Evolutionary conservation across 2,113 vertebrate species (phyloP).

Genomic region (Paramisgurnus dabryanus): DNA sequence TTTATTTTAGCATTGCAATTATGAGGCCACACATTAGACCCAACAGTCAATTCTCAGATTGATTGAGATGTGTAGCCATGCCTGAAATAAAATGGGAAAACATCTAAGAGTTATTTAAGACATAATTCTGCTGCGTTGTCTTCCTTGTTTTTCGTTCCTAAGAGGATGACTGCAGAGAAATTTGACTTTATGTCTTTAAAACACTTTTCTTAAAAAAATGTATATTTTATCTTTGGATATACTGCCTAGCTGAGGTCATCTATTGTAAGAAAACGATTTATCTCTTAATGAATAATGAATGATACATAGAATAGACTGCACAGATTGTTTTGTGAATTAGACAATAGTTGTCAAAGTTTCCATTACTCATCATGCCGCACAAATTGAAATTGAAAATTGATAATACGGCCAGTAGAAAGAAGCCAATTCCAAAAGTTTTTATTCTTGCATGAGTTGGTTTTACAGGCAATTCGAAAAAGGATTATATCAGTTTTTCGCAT

Average conservation of each 20-base stretch:
- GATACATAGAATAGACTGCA: slow-evolving; percentile 7
- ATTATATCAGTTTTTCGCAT: too few relatives aligned
- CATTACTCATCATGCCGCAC: too few relatives aligned
- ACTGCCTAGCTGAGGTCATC: neutral
- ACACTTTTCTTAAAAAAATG: neutral
- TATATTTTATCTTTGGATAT: neutral
- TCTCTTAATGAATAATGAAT: slow-evolving; percentile 25
- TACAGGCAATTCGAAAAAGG: too few relatives aligned
- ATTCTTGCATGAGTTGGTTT: too few relatives aligned
- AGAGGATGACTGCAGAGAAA: neutral
- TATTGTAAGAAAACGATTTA: neutral
- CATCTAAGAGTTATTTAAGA: neutral
- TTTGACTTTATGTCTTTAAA: neutral
- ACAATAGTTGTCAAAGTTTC: neutral
- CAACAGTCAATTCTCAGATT: neutral
- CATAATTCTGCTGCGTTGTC: neutral
- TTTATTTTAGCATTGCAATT: slow-evolving; percentile 7
- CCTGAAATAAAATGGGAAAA: slow-evolving; percentile 31
- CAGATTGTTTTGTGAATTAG: slow-evolving; percentile 17
- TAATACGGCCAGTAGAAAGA: too few relatives aligned
- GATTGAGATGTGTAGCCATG: slow-evolving; percentile 20
- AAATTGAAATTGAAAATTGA: too few relatives aligned
- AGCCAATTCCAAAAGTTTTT: too few relatives aligned
- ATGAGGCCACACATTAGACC: neutral
- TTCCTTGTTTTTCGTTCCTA: neutral